These are phyloP conservation scores for Phoenicopterus ruber DNA, from an alignment of 2,113 vertebrate genomes.

Conservation along the genomic window DNA sequence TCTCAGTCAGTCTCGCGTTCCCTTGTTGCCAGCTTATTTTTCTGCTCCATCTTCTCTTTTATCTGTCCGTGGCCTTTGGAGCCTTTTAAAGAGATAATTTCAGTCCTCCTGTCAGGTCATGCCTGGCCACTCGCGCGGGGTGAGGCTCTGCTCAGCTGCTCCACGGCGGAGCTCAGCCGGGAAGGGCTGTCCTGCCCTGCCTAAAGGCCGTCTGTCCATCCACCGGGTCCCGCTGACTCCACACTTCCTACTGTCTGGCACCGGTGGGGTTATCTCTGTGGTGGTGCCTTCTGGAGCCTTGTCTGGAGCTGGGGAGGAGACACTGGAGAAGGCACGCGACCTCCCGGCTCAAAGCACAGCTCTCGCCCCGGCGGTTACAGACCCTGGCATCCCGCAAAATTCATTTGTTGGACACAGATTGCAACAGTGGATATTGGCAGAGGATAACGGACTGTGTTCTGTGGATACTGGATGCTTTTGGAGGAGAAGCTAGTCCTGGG, in stretches of 20 bases:
- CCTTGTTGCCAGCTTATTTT: not conserved
- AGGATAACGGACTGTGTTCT: not conserved
- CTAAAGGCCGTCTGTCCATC: not conserved
- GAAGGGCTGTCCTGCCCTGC: not conserved
- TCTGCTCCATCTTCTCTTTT: not conserved
- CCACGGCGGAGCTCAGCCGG: accelerated
- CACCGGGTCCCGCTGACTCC: not conserved
- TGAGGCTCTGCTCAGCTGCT: not conserved
- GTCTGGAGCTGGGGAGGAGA: not conserved
- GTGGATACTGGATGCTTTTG: not conserved
- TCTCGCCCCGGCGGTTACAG: accelerated
- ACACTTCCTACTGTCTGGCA: accelerated
- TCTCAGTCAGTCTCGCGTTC: not conserved
- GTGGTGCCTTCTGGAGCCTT: accelerated
- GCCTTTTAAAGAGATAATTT: not conserved
- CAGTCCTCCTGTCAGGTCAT: not conserved
- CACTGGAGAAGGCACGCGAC: not conserved
- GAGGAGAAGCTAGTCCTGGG: not conserved
- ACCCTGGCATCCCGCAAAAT: not conserved
- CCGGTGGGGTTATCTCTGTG: not conserved
- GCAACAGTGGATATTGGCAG: not conserved
- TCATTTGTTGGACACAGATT: not conserved
- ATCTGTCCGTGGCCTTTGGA: not conserved
- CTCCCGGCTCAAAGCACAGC: not conserved
- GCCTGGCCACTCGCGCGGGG: not conserved